Conservation (phyloP, 2,113 vertebrate species). For the Hepsetus odoe region DNA sequence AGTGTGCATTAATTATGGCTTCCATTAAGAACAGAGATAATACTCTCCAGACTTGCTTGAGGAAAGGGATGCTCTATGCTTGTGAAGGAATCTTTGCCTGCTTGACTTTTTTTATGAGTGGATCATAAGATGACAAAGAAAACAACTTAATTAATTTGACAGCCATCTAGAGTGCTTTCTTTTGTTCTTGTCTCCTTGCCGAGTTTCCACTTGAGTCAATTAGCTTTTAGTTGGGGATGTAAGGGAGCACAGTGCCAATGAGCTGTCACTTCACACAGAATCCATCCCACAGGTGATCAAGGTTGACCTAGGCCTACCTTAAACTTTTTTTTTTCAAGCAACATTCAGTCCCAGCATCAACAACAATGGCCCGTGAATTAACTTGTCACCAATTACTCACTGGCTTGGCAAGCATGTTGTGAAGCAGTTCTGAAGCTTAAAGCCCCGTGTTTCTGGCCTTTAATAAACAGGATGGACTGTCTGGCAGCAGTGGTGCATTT, state of each 20-base stretch:
- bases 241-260: not conserved
- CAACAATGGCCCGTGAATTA: constrained; percentile 20
- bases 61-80: not conserved
- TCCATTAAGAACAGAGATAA: constrained; percentile 9
- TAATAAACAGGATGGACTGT: constrained; percentile 69
- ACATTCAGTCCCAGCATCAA: constrained; percentile 11
- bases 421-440: constrained; percentile 43
- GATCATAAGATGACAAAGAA: constrained; percentile 12
- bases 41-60: constrained; percentile 2
- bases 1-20: constrained; percentile 15
- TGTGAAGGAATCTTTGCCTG: not conserved
- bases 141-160: constrained; percentile 11
- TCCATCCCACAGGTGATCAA: constrained; percentile 21
- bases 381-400: constrained; percentile 57
- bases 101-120: constrained; percentile 20
- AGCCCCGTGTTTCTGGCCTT: constrained; percentile 51
- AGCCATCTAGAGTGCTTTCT: not conserved
- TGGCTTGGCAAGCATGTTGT: constrained; percentile 40
- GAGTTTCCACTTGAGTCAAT: not conserved
- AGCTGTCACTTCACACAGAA: constrained; percentile 2
- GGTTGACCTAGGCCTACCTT: constrained; percentile 15
- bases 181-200: not conserved
- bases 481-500: constrained; percentile 68
- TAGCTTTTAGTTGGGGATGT: constrained; percentile 7
- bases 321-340: not conserved